Conservation (phyloP, 2,888 invertebrate species). For the Drosophila mayaguana region DNA sequence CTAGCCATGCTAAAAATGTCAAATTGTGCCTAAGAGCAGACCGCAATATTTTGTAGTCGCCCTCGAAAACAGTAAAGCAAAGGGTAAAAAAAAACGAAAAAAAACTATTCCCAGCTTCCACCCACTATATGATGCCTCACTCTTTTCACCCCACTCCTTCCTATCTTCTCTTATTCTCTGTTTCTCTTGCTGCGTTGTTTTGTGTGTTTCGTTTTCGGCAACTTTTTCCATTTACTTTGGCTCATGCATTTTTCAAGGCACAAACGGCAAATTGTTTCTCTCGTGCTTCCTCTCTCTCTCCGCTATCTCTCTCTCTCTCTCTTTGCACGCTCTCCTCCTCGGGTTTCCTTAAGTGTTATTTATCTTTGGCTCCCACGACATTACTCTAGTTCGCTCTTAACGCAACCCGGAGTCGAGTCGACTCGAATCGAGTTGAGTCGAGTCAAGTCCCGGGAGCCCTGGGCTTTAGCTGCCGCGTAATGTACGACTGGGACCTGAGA, state of each 20-base stretch:
- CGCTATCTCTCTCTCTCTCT: conserved; percentile 18
- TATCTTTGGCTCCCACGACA: conserved; percentile 79
- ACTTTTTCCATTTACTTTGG: conserved; percentile 82
- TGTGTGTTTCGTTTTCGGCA: conserved; percentile 65
- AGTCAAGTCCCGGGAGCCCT: conserved; percentile 48
- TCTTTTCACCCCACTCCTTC: background rate
- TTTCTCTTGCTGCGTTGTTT: conserved; percentile 44
- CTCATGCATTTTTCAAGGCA: conserved; percentile 81
- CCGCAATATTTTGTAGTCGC: conserved; percentile 73
- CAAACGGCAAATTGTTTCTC: conserved; percentile 81
- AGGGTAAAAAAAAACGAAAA: conserved; percentile 28
- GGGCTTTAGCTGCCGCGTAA: conserved; percentile 52
- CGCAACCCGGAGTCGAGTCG: conserved; percentile 27
- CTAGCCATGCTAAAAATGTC: conserved; percentile 65
- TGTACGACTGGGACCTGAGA: conserved; percentile 51
- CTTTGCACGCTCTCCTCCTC: conserved; percentile 9
- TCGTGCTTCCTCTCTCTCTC: conserved; percentile 19
- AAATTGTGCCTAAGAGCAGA: conserved; percentile 79
- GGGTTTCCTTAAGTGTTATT: conserved; percentile 76
- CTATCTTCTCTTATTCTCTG: background rate
- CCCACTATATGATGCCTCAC: conserved; percentile 3
- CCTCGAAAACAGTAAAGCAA: conserved; percentile 5
- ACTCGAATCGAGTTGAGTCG: conserved; percentile 36
- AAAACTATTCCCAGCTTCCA: conserved; percentile 59
- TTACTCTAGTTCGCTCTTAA: conserved; percentile 73